These are phyloP conservation scores for Ernsta delagoae DNA, from an alignment of 2,888 invertebrate species.

Conservation along the genomic window DNA sequence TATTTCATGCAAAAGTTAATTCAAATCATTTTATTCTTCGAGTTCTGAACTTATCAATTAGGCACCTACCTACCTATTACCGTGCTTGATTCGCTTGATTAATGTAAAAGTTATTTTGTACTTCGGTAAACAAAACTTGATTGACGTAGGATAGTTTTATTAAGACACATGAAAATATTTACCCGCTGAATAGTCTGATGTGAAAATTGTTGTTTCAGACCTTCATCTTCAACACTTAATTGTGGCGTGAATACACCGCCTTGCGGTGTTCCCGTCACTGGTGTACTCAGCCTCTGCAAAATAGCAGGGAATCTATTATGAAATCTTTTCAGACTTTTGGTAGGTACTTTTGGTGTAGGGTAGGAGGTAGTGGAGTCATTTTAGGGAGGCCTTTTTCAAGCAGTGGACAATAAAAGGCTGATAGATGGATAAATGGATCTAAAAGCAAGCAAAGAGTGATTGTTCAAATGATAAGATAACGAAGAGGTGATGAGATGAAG, in stretches of 20 bases:
- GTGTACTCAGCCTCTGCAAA: slow-evolving; percentile 76
- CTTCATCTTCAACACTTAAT: slow-evolving; percentile 77
- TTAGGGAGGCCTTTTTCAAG: no score
- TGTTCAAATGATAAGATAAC: no score
- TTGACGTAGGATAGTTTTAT: slow-evolving; percentile 9
- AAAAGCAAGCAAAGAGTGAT: no score
- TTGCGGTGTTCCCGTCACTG: slow-evolving; percentile 76
- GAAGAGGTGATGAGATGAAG: no score
- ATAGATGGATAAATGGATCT: no score
- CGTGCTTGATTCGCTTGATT: not conserved
- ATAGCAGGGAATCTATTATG: no score
- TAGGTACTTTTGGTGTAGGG: no score
- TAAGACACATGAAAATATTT: slow-evolving; percentile 52
- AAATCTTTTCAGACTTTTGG: no score
- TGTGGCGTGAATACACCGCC: slow-evolving; percentile 76
- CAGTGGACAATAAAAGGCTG: no score
- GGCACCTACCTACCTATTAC: not conserved
- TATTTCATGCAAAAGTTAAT: not conserved
- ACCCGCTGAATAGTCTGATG: slow-evolving; percentile 81
- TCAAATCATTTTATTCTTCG: not conserved
- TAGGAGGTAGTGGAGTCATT: no score
- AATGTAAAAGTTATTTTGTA: slow-evolving; percentile 1
- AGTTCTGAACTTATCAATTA: not conserved
- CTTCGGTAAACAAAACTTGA: slow-evolving; percentile 8
- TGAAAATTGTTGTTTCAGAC: slow-evolving; percentile 78